phyloP scores from a whole-genome alignment of 2,113 vertebrate genomes.

The Typhlomys cinereus region DNA sequence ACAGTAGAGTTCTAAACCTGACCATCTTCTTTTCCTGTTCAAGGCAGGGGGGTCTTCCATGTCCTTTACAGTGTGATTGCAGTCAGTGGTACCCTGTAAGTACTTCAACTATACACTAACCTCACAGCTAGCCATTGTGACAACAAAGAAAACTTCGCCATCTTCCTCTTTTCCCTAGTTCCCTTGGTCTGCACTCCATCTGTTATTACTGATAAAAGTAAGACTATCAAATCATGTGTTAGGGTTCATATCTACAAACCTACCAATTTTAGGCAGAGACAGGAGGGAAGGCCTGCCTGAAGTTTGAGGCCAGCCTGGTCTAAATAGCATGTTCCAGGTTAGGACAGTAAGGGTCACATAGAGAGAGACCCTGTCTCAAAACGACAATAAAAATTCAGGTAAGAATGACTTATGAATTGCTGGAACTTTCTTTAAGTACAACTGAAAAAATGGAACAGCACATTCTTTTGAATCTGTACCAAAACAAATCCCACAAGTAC shows the following conservation, averaged over 20 bases:
- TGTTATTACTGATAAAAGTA: conserved; percentile 38
- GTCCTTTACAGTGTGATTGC: not conserved
- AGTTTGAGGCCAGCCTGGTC: not conserved
- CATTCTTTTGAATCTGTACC: not conserved
- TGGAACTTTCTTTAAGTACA: conserved; percentile 8
- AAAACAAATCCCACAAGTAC: conserved; percentile 1
- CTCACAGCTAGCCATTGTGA: not conserved
- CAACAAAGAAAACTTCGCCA: not conserved
- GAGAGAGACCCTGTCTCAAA: not conserved
- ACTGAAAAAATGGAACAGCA: conserved; percentile 15
- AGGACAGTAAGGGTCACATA: not conserved
- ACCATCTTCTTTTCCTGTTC: not conserved
- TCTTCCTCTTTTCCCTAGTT: not conserved
- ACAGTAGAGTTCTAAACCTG: not conserved
- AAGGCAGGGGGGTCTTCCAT: not conserved
- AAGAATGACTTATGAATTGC: not conserved
- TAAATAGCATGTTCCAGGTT: not conserved
- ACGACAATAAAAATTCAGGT: not conserved
- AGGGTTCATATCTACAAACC: not conserved
- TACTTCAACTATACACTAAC: not conserved
- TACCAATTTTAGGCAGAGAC: not conserved
- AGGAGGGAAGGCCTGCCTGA: not conserved
- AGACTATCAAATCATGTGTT: not conserved
- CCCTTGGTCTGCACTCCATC: not conserved
- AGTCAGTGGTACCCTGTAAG: not conserved